phyloP scores from a whole-genome alignment of 2,888 invertebrate species.

The Onchidella celtica region DNA sequence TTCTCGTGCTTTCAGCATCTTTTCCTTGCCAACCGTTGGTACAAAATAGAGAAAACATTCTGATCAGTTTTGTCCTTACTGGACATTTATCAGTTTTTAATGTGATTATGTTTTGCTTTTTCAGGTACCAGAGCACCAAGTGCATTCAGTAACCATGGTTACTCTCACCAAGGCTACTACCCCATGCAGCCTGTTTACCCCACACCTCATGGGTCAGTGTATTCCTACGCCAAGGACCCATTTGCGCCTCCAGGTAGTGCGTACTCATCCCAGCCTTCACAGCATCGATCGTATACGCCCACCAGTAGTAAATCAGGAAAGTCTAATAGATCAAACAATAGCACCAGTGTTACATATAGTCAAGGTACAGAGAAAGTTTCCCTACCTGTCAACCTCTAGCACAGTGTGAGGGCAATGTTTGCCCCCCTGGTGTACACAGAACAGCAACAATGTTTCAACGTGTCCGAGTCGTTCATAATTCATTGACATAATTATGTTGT shows the following conservation, averaged over 20 bases:
- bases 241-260: constrained; percentile 60
- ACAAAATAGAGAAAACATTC: too few relatives aligned
- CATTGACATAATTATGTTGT: too few relatives aligned
- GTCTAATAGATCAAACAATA: constrained; percentile 72
- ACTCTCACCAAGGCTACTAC: constrained; percentile 74
- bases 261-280: constrained; percentile 72
- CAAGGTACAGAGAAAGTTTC: constrained; percentile 75
- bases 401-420: too few relatives aligned
- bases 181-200: constrained; percentile 76
- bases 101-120: too few relatives aligned
- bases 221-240: constrained; percentile 67
- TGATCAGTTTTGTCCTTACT: too few relatives aligned
- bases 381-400: constrained; percentile 72
- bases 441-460: too few relatives aligned
- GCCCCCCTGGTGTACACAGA: too few relatives aligned
- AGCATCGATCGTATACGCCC: constrained; percentile 75
- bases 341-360: constrained; percentile 72
- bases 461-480: too few relatives aligned
- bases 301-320: constrained; percentile 76
- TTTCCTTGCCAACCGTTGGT: too few relatives aligned
- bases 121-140: constrained; percentile 54
- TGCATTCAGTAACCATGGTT: constrained; percentile 66
- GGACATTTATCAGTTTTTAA: too few relatives aligned
- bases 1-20: too few relatives aligned
- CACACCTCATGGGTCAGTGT: constrained; percentile 61